Base-by-base conservation (phyloP, 2,113 vertebrate species). In the Epinephelus lanceolatus region DNA sequence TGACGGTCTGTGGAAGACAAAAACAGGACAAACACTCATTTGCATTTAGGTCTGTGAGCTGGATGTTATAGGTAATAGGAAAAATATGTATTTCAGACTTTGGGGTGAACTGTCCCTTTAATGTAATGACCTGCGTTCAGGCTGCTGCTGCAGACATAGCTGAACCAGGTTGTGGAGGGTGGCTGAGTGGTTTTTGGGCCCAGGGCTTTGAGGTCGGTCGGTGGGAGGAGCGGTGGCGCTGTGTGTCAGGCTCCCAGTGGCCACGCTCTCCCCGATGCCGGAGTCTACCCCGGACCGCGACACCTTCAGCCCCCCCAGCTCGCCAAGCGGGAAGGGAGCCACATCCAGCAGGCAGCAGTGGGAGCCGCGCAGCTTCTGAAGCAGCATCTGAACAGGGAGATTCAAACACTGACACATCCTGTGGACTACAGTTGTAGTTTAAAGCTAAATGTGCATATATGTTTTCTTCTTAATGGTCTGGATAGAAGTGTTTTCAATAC, bases 351-450 rank as follows among this genome's bases (percentile, higher is more conserved):
- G 96, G 91, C 92, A 97, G 51, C 96, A 96, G 37, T 96, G 96
- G 60, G 96, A 97, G 74, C 98, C 97, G 21, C 97, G 97, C 84
- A 99, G 93, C 94, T 99, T 99, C 94, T 99, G 97, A 72, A 99
- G 96, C 83, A 99, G 94, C 97, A 99, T 99, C 98, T 99, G 89
- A 49, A 51, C 63, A 40, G 63, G 14, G 37, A 2, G 27, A 25
- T 21, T 25, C 27, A 71, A 27, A 85, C 27, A 42, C 1, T 76
- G 68, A 55, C 10, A 42, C 25, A 49, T 47, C 4, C 30, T 30
- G 30, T 30, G 30, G 30, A 30, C 30, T 30, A 30, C 30, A 30
- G 30, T 9, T 3, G 37, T 0, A 13, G 2, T 42, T 25, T 10
- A 40, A 53, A 56, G 18, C 23, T 59, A 12, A 65, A 23, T 2